phyloP scores from a whole-genome alignment of 2,888 invertebrate species.

The Agrochola circellaris region DNA sequence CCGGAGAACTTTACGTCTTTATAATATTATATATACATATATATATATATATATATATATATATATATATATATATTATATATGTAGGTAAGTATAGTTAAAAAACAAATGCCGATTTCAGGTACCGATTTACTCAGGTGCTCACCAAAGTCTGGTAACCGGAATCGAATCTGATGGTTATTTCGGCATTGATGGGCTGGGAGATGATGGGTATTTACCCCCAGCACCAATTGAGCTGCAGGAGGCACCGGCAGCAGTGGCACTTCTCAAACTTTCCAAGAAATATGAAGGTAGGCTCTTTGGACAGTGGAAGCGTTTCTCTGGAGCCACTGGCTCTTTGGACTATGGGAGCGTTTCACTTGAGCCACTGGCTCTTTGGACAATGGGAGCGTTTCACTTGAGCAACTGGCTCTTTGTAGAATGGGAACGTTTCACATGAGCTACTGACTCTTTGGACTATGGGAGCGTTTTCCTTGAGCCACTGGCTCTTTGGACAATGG shows the following conservation, averaged over 20 bases:
- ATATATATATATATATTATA: too few species aligned
- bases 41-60: too few species aligned
- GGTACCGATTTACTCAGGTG: slow-evolving; percentile 93
- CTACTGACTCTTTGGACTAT: neutral
- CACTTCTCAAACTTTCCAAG: slow-evolving; percentile 90
- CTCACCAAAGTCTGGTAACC: slow-evolving; percentile 80
- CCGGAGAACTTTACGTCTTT: too few species aligned
- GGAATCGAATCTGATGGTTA: slow-evolving; percentile 72
- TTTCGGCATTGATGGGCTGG: slow-evolving; percentile 93
- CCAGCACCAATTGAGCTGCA: slow-evolving; percentile 76
- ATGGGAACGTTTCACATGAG: too few species aligned
- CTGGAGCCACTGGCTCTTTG: neutral
- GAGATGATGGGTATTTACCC: slow-evolving; percentile 85
- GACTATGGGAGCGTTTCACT: too few species aligned
- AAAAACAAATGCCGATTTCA: slow-evolving; percentile 72
- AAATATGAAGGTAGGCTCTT: slow-evolving; percentile 82
- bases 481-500: neutral
- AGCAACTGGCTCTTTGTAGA: neutral
- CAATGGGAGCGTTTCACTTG: neutral
- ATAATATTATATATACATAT: too few species aligned
- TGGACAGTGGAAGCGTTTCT: neutral
- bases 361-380: too few species aligned
- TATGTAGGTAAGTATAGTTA: too few species aligned
- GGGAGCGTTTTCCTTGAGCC: neutral
- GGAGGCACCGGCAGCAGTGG: slow-evolving; percentile 89